Base-by-base conservation (phyloP, 1,140 invertebrate species). In the Drosophila mauritiana region DNA sequence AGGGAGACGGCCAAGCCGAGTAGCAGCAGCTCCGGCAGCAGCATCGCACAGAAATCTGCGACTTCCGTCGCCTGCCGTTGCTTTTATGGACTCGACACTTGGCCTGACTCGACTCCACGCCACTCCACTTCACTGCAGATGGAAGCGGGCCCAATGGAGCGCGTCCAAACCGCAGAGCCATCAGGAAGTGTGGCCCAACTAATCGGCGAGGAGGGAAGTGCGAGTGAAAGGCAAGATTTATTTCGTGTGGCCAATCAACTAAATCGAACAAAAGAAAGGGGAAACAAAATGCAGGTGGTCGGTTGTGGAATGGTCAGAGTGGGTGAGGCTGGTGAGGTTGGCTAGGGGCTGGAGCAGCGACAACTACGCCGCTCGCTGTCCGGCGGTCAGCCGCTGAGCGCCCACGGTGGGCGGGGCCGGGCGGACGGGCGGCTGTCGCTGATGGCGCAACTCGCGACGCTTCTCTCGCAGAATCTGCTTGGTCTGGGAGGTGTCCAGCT, bases 401-500 rank as follows among this genome's bases (percentile, higher is more conserved):
- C 82, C 90, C 59, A 91, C 86, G 15, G 68, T 76, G 15, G 59
- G 77, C 46, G 67, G 77, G 20, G 69, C 31, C 7, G 61, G 20
- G 5, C 67, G 74, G 7, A 13, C 15, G 7, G 49, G 27, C 6
- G 62, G 70, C 51, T 91, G 91, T n/a, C 91, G 79, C 72, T 91
- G 84, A 45, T 90, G 69, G 6, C 92, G 84, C 69, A 90, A 17
- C 69, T 92, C 91, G 2, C 91, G 91, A 0, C 91, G 90, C 57
- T 92, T 92, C 10, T 92, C 92, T 2, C 92, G 75, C 13, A 92
- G 82, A 6, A 92, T 76, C 27, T 92, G 83, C 45, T 92, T 92
- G 1, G 92, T 90, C 45, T 82, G 82, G n/a, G 92, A 91, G 15
- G 81, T 91, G 52, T 92, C 90, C 53, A 92, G 67, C 76, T 92